Conservation (phyloP, 2,888 invertebrate genomes). For the Pachycephus smyrnensis region DNA sequence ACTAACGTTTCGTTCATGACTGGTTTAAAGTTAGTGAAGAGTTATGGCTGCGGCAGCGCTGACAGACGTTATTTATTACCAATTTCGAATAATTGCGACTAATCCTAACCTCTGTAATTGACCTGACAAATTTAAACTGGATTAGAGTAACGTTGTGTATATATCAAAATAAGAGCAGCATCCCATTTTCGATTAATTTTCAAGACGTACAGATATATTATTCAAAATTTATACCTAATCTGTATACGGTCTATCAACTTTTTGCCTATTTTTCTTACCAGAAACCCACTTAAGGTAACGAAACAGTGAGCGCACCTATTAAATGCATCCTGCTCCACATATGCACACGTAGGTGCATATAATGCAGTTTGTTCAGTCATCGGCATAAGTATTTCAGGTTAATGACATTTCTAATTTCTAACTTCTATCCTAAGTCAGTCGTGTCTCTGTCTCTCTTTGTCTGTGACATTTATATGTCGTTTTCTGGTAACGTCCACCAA, state of each 20-base stretch:
- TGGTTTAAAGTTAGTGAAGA: conserved; percentile 22
- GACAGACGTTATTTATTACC: conserved; percentile 39
- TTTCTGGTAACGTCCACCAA: background rate
- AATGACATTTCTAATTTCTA: background rate
- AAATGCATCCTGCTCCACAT: background rate
- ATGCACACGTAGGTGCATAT: background rate
- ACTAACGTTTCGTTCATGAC: conserved; percentile 43
- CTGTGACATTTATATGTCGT: background rate
- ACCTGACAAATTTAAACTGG: background rate
- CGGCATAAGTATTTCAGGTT: background rate
- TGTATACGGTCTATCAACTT: background rate
- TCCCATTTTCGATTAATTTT: background rate
- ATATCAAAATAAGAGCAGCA: background rate
- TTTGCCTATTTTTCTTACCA: background rate
- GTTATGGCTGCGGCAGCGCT: conserved; percentile 29
- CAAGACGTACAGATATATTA: too few relatives aligned
- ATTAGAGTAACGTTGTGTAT: background rate
- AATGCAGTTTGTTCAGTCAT: background rate
- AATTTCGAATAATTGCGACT: conserved; percentile 32
- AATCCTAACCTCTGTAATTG: background rate
- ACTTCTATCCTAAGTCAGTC: background rate
- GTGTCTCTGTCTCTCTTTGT: background rate
- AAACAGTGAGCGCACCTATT: background rate
- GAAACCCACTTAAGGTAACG: background rate
- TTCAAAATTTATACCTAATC: too few relatives aligned